phyloP scores from a whole-genome alignment of 2,797 vertebrate species.

The Sebastes itinus region DNA sequence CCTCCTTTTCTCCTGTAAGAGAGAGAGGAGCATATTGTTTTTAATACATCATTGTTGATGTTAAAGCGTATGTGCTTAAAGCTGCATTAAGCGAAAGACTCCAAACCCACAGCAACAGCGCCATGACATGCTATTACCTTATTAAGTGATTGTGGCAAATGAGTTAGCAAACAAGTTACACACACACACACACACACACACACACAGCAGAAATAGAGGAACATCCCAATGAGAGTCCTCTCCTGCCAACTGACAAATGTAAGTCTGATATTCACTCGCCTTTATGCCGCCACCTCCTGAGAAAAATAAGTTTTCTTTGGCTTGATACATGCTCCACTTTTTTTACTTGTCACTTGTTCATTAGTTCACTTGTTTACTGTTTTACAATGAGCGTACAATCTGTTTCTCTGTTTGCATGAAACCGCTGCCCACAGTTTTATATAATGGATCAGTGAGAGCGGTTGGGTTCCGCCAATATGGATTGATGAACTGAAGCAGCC shows the following conservation, averaged over 20 bases:
- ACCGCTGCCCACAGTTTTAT: background rate
- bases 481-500: background rate
- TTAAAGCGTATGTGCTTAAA: slow-evolving; percentile 40
- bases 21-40: slow-evolving; percentile 52
- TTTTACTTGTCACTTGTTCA: background rate
- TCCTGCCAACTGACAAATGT: slow-evolving; percentile 11
- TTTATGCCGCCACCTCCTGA: background rate
- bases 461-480: background rate
- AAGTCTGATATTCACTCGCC: background rate
- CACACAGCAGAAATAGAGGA: background rate
- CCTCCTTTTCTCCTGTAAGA: slow-evolving; percentile 55
- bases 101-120: background rate
- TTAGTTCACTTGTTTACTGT: background rate
- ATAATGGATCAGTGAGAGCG: background rate
- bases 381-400: background rate
- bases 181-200: too few relatives aligned
- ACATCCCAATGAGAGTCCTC: background rate
- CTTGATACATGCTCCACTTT: background rate
- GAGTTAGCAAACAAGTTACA: background rate
- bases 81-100: slow-evolving; percentile 31
- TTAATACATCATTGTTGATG: slow-evolving; percentile 37
- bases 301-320: background rate
- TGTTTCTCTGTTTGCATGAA: background rate
- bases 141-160: background rate
- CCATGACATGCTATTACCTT: background rate